A percentile compares a stretch with the other conserved stretches of the same genome.
Evolutionary conservation across 2,113 vertebrate genomes (phyloP).

Genomic region (Pleuronectes platessa): DNA sequence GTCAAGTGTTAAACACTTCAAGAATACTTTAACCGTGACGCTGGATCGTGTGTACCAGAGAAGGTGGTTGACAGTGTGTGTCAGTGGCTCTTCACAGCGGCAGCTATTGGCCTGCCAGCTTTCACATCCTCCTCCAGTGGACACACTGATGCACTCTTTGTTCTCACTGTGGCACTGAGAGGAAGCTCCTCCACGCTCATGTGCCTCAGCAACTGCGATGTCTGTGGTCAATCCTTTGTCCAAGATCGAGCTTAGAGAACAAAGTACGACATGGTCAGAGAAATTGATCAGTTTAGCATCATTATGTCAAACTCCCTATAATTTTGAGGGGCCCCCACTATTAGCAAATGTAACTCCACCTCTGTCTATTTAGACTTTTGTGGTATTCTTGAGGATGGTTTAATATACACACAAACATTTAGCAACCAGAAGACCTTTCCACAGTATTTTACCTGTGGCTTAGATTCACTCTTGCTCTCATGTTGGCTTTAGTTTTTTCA

Average conservation of each 20-base stretch:
- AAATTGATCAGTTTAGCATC: neutral
- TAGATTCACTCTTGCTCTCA: no score
- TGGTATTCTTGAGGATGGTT: no score
- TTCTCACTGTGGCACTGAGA: slow-evolving; percentile 18
- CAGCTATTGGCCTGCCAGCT: slow-evolving; percentile 32
- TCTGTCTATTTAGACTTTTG: neutral
- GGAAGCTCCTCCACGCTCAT: slow-evolving; percentile 39
- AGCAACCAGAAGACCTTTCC: no score
- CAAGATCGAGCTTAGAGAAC: neutral
- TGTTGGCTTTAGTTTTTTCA: no score
- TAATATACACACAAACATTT: no score
- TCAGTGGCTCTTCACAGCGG: slow-evolving; percentile 7
- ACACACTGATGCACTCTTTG: slow-evolving; percentile 20
- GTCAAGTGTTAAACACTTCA: neutral
- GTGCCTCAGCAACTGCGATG: slow-evolving; percentile 24
- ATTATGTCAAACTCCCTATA: neutral
- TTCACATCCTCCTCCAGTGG: slow-evolving; percentile 54
- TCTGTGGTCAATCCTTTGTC: neutral
- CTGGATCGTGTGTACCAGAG: neutral
- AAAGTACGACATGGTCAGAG: neutral
- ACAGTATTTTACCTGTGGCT: neutral
- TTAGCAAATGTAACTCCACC: neutral
- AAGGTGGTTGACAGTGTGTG: neutral
- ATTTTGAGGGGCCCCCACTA: neutral
- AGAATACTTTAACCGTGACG: neutral